Conservation (phyloP, 2,888 invertebrate species). For the Cacoxenus indagator region DNA sequence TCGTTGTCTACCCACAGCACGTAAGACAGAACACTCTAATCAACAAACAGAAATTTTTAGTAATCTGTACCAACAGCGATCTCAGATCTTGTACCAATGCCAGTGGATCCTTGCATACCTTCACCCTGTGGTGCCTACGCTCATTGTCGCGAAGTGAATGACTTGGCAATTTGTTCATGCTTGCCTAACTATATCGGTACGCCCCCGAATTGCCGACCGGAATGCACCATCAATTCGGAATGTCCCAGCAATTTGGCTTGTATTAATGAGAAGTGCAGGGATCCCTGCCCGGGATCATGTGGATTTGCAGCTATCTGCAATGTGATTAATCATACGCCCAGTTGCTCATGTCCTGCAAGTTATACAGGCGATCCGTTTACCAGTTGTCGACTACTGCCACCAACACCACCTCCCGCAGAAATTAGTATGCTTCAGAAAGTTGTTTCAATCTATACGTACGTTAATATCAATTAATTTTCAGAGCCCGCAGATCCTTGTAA, state of each 20-base stretch:
- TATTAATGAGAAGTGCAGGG: slow-evolving; percentile 79
- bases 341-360: slow-evolving; percentile 80
- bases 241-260: slow-evolving; percentile 81
- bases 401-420: slow-evolving; percentile 66
- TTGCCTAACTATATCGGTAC: slow-evolving; percentile 79
- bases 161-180: slow-evolving; percentile 81
- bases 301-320: slow-evolving; percentile 80
- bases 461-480: slow-evolving; percentile 35
- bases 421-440: slow-evolving; percentile 47
- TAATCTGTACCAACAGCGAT: slow-evolving; percentile 11
- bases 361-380: slow-evolving; percentile 85
- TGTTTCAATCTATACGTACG: neutral
- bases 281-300: slow-evolving; percentile 85
- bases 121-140: slow-evolving; percentile 86
- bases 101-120: slow-evolving; percentile 79
- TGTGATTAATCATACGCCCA: slow-evolving; percentile 83
- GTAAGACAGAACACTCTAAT: slow-evolving; percentile 66
- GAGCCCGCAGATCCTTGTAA: slow-evolving; percentile 76
- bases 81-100: slow-evolving; percentile 52
- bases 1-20: slow-evolving; percentile 75
- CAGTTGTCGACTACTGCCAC: slow-evolving; percentile 76
- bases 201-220: slow-evolving; percentile 84
- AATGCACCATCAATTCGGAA: slow-evolving; percentile 82
- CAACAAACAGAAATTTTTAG: neutral
- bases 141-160: slow-evolving; percentile 78